These are phyloP conservation scores for Empidonax traillii DNA, from an alignment of 2,113 vertebrate species.

Conservation along the genomic window DNA sequence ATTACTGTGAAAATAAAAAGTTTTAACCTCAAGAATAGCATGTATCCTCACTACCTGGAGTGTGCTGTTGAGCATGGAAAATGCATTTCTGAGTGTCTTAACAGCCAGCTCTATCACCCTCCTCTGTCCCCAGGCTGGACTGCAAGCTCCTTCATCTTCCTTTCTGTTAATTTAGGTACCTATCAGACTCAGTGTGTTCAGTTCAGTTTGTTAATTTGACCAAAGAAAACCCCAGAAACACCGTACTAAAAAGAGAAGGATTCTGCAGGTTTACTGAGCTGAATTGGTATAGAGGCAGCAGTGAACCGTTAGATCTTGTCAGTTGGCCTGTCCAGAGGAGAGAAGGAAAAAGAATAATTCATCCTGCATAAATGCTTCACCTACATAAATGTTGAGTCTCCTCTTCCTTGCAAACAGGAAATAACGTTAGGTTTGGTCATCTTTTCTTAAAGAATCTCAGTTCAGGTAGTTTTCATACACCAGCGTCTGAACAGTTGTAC, in stretches of 20 bases:
- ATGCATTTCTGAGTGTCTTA: background rate
- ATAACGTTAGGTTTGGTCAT: background rate
- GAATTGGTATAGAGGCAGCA: background rate
- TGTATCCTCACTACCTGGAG: background rate
- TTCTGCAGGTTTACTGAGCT: background rate
- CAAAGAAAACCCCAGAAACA: background rate
- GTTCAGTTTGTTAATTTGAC: background rate
- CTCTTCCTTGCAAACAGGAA: background rate
- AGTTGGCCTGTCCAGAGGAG: background rate
- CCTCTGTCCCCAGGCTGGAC: no score
- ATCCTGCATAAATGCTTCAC: background rate
- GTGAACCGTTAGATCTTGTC: background rate
- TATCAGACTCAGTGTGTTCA: background rate
- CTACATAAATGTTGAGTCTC: background rate
- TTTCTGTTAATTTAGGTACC: background rate
- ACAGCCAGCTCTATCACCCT: background rate
- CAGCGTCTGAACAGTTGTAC: background rate
- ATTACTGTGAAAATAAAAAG: background rate
- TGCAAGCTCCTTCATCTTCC: background rate
- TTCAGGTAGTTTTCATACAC: background rate
- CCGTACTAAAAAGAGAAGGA: background rate
- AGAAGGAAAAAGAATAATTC: background rate
- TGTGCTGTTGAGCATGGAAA: background rate
- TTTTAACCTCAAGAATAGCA: background rate
- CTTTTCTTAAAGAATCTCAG: background rate